Conservation (phyloP, 2,797 vertebrate species). For the Chiroxiphia lanceolata region DNA sequence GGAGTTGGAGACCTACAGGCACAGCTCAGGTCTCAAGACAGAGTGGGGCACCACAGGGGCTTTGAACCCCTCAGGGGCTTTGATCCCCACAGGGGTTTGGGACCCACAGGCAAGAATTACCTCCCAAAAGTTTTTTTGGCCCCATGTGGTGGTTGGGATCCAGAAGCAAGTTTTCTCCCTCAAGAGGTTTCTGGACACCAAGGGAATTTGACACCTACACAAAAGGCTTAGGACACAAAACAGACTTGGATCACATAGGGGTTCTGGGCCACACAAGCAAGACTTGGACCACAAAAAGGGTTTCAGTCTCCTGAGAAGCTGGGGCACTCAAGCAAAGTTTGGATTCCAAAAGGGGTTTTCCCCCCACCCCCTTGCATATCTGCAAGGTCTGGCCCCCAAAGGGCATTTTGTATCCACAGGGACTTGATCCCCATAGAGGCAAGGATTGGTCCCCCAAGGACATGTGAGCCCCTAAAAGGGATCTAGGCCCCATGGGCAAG, state of each 20-base stretch:
- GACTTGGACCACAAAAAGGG: not conserved
- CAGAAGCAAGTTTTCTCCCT: not conserved
- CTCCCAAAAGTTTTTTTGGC: not conserved
- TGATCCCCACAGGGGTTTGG: not conserved
- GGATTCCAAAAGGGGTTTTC: not conserved
- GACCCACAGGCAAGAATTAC: not conserved
- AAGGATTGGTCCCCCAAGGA: not conserved
- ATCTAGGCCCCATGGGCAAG: not conserved
- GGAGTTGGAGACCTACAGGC: not conserved
- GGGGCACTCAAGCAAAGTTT: not conserved
- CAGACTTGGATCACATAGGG: not conserved
- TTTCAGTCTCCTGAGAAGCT: not conserved
- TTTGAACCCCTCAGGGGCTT: not conserved
- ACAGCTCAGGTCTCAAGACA: not conserved
- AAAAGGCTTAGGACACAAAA: rapidly evolving
- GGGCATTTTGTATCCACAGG: not conserved
- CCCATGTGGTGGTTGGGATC: not conserved
- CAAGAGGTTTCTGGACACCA: not conserved
- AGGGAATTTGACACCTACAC: not conserved
- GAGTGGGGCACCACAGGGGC: not conserved
- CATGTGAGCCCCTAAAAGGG: not conserved
- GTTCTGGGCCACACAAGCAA: not conserved
- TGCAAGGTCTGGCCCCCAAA: not conserved
- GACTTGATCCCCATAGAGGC: not conserved
- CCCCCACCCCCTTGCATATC: not conserved